Evolutionary conservation across 1,140 invertebrate genomes (phyloP).

Genomic region (Heterodera carotae): DNA sequence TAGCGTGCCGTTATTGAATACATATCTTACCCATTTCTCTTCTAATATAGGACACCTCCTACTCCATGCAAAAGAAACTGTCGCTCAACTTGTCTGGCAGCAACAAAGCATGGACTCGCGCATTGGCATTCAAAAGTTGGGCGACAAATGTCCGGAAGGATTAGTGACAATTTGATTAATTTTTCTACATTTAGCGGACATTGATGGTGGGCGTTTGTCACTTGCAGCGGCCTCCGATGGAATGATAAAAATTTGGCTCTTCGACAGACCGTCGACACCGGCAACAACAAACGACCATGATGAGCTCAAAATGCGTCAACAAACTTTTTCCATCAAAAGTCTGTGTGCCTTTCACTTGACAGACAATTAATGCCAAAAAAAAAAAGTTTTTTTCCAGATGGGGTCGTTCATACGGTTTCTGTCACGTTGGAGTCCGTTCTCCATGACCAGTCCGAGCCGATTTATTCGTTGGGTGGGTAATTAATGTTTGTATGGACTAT

Average conservation of each 20-base stretch:
- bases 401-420: background rate
- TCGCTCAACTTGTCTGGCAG: background rate
- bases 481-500: too few species aligned
- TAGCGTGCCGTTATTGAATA: too few species aligned
- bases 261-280: background rate
- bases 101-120: background rate
- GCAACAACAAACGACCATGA: background rate
- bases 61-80: background rate
- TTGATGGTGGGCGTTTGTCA: background rate
- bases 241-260: conserved; percentile 66
- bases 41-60: too few species aligned
- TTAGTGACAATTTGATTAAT: too few species aligned
- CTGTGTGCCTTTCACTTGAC: background rate
- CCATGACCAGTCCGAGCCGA: conserved; percentile 87
- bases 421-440: conserved; percentile 83
- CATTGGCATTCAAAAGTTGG: background rate
- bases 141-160: too few species aligned
- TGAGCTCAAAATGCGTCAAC: background rate
- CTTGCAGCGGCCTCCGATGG: background rate
- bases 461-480: conserved; percentile 87
- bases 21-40: too few species aligned
- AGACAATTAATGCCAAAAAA: too few species aligned
- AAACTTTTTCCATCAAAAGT: conserved; percentile 1
- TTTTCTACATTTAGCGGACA: too few species aligned
- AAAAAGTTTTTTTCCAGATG: background rate